Percentiles rank a stretch among this genome's conserved stretches.
Conservation (phyloP, 2,113 vertebrate genomes). For the Marcusenius ussheri region DNA sequence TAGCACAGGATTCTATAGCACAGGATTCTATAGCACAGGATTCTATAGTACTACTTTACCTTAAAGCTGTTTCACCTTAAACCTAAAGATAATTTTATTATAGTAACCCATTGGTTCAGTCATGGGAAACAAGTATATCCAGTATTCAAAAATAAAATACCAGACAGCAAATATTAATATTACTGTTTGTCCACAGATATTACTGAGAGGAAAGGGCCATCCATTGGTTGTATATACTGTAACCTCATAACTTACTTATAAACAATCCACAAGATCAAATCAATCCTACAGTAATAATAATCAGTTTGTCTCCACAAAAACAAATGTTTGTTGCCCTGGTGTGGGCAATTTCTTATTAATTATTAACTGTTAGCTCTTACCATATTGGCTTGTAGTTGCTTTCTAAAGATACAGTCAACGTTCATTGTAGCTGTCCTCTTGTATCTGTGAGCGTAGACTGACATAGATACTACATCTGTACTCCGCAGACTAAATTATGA, state of each 20-base stretch:
- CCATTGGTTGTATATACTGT: background rate
- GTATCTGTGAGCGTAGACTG: background rate
- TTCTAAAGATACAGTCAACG: background rate
- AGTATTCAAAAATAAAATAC: background rate
- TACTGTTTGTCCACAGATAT: background rate
- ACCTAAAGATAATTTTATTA: background rate
- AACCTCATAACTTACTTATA: background rate
- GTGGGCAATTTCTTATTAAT: background rate
- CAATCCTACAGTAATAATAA: background rate
- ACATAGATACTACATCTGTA: background rate
- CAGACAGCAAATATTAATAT: background rate
- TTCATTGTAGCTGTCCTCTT: background rate
- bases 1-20: background rate
- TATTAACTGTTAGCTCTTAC: background rate
- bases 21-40: background rate
- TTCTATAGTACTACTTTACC: background rate
- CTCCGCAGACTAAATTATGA: background rate
- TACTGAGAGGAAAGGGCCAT: background rate
- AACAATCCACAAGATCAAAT: background rate
- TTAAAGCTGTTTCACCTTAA: background rate
- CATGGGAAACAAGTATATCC: background rate
- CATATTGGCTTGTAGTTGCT: background rate
- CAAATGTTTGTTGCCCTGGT: background rate
- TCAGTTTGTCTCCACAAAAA: background rate
- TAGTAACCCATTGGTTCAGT: background rate